Evolutionary conservation across 2,113 vertebrate genomes (phyloP).

Genomic region (Mirza zaza): DNA sequence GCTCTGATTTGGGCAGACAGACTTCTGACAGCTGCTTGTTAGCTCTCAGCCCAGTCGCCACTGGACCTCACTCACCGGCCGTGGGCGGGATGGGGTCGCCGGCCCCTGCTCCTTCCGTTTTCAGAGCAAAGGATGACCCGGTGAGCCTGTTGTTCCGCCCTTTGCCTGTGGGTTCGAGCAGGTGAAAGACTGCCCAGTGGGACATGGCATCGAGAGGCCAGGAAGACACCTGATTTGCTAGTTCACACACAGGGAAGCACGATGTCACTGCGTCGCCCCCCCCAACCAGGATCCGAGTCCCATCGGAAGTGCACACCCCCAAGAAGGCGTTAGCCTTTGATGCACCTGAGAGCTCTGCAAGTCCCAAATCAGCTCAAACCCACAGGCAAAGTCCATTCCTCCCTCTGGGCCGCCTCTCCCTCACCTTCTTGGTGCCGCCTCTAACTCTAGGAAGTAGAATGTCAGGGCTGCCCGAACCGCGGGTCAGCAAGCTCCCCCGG

Average conservation of each 20-base stretch:
- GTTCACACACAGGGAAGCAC: no score
- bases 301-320: no score
- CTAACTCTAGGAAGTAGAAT: background rate
- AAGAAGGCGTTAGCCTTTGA: no score
- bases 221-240: no score
- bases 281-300: no score
- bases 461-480: accelerated
- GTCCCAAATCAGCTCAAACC: no score
- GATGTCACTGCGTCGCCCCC: no score
- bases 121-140: accelerated
- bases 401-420: background rate
- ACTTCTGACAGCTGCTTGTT: background rate
- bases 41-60: background rate
- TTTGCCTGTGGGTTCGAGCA: background rate
- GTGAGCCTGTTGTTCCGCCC: accelerated
- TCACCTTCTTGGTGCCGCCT: background rate
- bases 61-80: accelerated
- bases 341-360: no score
- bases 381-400: background rate
- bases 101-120: background rate
- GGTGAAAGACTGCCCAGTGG: no score
- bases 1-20: background rate
- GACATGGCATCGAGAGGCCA: no score
- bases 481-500: background rate
- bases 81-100: accelerated